Conservation (phyloP, 2,797 vertebrate species). For the Antennarius maculatus region DNA sequence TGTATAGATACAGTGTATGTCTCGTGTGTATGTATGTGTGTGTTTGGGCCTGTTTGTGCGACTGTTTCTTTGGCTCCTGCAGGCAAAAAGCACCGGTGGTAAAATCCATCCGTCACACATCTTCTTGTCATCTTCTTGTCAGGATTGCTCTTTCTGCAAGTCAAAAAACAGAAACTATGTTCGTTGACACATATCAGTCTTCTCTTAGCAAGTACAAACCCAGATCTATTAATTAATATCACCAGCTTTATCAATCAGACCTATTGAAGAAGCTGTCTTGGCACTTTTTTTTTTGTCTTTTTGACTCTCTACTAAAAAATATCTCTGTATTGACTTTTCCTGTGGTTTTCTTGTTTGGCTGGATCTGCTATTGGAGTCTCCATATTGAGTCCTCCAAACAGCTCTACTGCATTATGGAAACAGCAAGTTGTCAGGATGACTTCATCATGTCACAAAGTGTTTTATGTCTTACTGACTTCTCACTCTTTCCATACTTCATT, state of each 20-base stretch:
- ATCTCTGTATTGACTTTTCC: slow-evolving; percentile 31
- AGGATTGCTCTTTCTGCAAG: slow-evolving; percentile 51
- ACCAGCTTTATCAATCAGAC: slow-evolving; percentile 15
- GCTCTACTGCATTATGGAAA: slow-evolving; percentile 74
- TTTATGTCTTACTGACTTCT: slow-evolving; percentile 67
- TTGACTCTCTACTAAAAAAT: slow-evolving; percentile 11
- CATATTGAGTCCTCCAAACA: slow-evolving; percentile 47
- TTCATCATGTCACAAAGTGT: slow-evolving; percentile 73
- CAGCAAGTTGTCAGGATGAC: slow-evolving; percentile 71
- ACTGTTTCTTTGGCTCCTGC: slow-evolving; percentile 57
- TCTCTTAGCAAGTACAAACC: slow-evolving; percentile 33
- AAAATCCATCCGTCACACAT: slow-evolving; percentile 66
- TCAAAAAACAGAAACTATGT: slow-evolving; percentile 48
- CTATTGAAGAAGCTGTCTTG: slow-evolving; percentile 1
- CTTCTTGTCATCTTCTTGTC: slow-evolving; percentile 31
- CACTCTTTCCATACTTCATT: slow-evolving; percentile 66
- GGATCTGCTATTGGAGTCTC: slow-evolving; percentile 49
- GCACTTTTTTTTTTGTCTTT: slow-evolving; percentile 18
- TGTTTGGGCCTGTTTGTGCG: slow-evolving; percentile 55
- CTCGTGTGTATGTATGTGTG: slow-evolving; percentile 43
- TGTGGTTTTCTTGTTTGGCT: slow-evolving; percentile 52
- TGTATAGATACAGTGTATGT: slow-evolving; percentile 42
- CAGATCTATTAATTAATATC: neutral
- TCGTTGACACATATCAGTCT: slow-evolving; percentile 36
- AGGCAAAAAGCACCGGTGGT: slow-evolving; percentile 56